Evolutionary conservation across 1,140 invertebrate genomes (phyloP), one percentile per base, ranked within the genome.

Genomic region (Nymphalis io): DNA sequence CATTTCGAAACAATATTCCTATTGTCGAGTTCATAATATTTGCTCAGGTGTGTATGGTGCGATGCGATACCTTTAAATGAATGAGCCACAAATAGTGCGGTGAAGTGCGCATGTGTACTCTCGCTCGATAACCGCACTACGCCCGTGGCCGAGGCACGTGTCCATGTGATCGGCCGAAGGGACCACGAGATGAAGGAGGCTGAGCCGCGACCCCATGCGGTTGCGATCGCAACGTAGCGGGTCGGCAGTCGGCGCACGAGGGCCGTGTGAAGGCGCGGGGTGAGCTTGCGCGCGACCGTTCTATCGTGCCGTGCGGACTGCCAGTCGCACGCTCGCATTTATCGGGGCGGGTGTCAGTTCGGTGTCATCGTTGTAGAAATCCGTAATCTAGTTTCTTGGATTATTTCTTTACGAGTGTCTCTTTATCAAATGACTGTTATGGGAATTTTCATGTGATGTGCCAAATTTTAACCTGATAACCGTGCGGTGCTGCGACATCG

Each of bases 51-150:
- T 83, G 77, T 68, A 72, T 75, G 74, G 72, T 70, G 73, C 62
- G 70, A 72, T 74, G 73, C 78, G 77, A 80, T 78, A 79, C 72
- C 63, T 76, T 70, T 76, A 85, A 86, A 86, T 90, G 88, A 90
- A 90, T 90, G 88, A 81, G 83, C 78, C 72, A 76, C 77, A 69
- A 73, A 78, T 84, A 85, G 79, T 83, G 79, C 60, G 18, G 80
- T 44, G 70, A 73, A 79, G 58, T 87, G 85, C 89, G 89, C 86
- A 91, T 87, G 87, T 87, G 79, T 85, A 86, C 86, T 75, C 80
- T 81, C 82, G 86, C 77, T 89, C 88, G 85, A 91, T 89, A 89
- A 78, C 81, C 84, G 84, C 85, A 88, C 82, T 87, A 84, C 84
- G 81, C 68, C 78, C 81, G 79, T 79, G 79, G 74, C 70, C 71